Base-by-base conservation (phyloP, 2,797 vertebrate genomes). In the Hypotaenidia philippensis region DNA sequence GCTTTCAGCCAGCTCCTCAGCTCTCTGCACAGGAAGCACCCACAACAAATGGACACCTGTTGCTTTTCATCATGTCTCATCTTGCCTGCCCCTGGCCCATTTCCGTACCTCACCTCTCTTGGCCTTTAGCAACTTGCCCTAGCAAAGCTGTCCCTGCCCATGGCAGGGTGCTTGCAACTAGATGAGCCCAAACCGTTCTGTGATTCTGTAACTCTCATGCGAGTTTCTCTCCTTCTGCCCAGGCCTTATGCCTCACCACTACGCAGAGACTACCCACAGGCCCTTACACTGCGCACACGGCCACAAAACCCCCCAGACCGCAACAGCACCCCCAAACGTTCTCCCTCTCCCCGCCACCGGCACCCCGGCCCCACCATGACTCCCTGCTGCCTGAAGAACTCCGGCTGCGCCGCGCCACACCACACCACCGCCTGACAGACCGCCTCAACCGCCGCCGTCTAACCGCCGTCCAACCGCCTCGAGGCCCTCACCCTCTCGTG, bases 281-380 rank as follows among this genome's bases (percentile, higher is more conserved):
- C 29, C 29, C 49, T 1, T 7, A 29, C 6, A 7, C 15, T n/a
- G 36, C 10, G 34, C 12, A 3, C 2, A 29, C 41, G 4, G n/a
- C 2, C 23, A 12, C 0, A 4, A 15, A 3, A 14, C 13, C 12
- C 26, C 41, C n/a, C 26, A 6, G 2, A 14, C 5, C 8, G 27
- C 70, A 9, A 8, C 53, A 23, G 25, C 16, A 0, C 14, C 22
- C 64, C 22, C 53, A 10, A 34, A 18, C 0, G 3, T 45, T 31
- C 40, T 6, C 10, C 27, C 32, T 14, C 18, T 10, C 32, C 53
- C 41, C 56, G 34, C 18, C 34, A 5, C 50, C 9, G 61, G 27
- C 22, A 10, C 3, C 34, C 72, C 52, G 5, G 4, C 49, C 60
- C 86, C 93, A 97, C 97, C 97, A 97, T 90, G 69, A 22, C 10